Conservation (phyloP, 2,888 invertebrate species). For the Cryptus armator region DNA sequence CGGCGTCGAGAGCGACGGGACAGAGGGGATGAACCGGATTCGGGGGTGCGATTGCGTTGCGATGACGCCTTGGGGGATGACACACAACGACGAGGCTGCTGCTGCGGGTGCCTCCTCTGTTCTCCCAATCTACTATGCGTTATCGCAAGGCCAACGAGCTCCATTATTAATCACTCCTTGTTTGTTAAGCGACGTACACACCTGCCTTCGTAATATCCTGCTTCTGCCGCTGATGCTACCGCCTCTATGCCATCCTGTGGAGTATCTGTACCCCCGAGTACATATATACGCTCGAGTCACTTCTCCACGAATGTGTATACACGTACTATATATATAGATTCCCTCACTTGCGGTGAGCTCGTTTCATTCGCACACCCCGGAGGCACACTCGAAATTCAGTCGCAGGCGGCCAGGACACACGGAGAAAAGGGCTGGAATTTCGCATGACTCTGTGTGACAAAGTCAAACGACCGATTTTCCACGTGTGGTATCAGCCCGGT, state of each 20-base stretch:
- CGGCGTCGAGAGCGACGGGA: constrained; percentile 57
- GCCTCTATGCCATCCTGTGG: constrained; percentile 10
- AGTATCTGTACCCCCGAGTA: constrained; percentile 29
- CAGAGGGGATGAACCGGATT: constrained; percentile 61
- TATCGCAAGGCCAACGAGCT: constrained; percentile 79
- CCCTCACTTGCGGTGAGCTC: constrained; percentile 36
- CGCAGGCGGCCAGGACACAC: constrained; percentile 25
- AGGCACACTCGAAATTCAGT: constrained; percentile 43
- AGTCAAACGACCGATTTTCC: background rate
- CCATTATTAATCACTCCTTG: constrained; percentile 83
- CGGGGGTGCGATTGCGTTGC: constrained; percentile 75
- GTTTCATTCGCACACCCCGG: constrained; percentile 51
- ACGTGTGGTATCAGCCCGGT: background rate
- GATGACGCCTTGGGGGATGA: constrained; percentile 79
- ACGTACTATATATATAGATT: constrained; percentile 3
- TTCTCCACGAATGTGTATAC: constrained; percentile 30
- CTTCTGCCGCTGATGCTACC: constrained; percentile 40
- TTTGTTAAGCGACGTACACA: constrained; percentile 83
- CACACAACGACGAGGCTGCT: constrained; percentile 64
- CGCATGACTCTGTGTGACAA: background rate
- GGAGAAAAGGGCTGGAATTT: background rate
- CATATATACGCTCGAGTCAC: constrained; percentile 53
- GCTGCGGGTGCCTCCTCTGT: constrained; percentile 32
- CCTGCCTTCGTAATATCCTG: constrained; percentile 81
- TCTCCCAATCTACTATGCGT: constrained; percentile 71